Evolutionary conservation across 2,888 invertebrate species (phyloP), one percentile per base, ranked within the genome.

Genomic region (Orchesellides sinensis): DNA sequence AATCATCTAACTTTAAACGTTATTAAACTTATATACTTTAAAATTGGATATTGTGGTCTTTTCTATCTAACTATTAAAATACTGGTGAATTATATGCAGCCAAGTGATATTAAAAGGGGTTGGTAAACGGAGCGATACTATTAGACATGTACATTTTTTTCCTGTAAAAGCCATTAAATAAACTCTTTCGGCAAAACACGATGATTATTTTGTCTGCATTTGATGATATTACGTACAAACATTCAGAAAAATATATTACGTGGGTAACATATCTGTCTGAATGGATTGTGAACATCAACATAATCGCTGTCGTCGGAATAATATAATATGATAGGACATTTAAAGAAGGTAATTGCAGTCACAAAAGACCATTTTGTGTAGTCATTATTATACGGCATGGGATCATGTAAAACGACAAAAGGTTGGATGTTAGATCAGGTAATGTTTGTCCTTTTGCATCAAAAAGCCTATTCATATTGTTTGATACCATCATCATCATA

Each of bases 281-380:
- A n/a, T 25, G 23, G 25, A 19, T n/a, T 27, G 56, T 23, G 8
- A 59, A 56, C 66, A 77, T 74, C 63, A 74, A 75, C 75, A 70
- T 77, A 83, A 83, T 77, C 69, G 82, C 40, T 65, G 54, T 82
- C 72, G 59, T 68, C 73, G 74, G 52, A n/a, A n/a, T n/a, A n/a
- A n/a, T 49, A 47, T 69, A 74, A 74, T 70, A 82, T 70, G 69
- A 74, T 82, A 69, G 74, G 69, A 82, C 75, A 65, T 74, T 82
- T 70, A 63, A 74, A 75, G 69, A 23, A 79, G 70, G 77, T 74
- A 75, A 82, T 82, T 82, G 74, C 21, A 83, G 77, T 70, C 77
- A 83, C 81, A 82, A 75, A 81, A 70, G 81, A 82, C 54, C 69
- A 75, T 82, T 82, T 82, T 82, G 75, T 82, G 63, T 65, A n/a